These are phyloP conservation scores for Poecilia latipinna DNA, from an alignment of 2,113 vertebrate species.

Conservation along the genomic window DNA sequence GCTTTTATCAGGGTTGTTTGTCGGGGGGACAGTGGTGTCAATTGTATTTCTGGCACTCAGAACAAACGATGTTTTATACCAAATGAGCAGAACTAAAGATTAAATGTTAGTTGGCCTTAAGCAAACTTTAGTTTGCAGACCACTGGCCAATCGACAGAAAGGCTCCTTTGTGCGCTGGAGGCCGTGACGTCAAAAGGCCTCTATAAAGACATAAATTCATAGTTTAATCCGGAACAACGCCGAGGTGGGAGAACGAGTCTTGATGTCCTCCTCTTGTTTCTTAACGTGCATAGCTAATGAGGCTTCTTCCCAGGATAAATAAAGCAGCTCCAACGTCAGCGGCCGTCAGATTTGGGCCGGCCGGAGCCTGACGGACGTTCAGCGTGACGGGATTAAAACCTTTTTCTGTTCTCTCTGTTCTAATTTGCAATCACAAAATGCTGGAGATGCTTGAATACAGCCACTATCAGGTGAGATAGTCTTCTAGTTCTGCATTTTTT, in stretches of 20 bases:
- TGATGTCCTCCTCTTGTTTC: conserved; percentile 79
- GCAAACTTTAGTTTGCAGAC: conserved; percentile 90
- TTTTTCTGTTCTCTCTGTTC: background rate
- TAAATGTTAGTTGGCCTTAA: conserved; percentile 91
- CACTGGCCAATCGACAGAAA: conserved; percentile 87
- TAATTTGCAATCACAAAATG: conserved; percentile 73
- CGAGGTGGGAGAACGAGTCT: conserved; percentile 79
- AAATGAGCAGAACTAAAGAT: conserved; percentile 97
- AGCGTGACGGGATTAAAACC: conserved; percentile 69
- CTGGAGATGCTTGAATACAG: conserved; percentile 99
- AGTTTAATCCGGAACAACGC: conserved; percentile 84
- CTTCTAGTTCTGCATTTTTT: conserved; percentile 6
- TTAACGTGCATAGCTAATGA: conserved; percentile 92
- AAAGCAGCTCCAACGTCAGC: conserved; percentile 35
- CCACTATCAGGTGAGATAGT: conserved; percentile 92
- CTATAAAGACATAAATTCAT: conserved; percentile 85
- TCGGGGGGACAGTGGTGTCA: conserved; percentile 72
- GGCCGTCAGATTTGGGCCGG: conserved; percentile 52
- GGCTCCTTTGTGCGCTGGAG: conserved; percentile 87
- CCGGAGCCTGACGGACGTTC: conserved; percentile 27
- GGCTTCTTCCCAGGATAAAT: conserved; percentile 83
- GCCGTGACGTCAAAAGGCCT: conserved; percentile 92
- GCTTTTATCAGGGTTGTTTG: conserved; percentile 69
- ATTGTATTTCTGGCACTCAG: conserved; percentile 82
- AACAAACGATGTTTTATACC: conserved; percentile 92